A percentile compares a stretch with the other conserved stretches of the same genome.
Evolutionary conservation across 2,113 vertebrate genomes (phyloP).

Genomic region (Eretmochelys imbricata): DNA sequence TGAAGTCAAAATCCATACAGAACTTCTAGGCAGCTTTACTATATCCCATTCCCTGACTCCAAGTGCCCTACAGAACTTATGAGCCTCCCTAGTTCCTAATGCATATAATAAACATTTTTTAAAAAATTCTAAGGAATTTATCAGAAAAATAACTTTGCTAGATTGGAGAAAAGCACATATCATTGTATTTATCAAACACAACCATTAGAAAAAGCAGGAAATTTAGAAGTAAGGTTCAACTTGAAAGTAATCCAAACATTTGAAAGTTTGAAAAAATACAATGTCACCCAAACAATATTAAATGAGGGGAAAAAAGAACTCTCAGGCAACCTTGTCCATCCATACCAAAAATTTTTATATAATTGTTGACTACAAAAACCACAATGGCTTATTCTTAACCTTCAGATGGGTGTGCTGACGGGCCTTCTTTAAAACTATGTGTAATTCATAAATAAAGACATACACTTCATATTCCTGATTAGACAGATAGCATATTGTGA

Average conservation of each 20-base stretch:
- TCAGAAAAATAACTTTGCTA: neutral
- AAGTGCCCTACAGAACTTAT: neutral
- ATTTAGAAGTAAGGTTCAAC: neutral
- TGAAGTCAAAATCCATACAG: neutral
- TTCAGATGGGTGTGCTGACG: neutral
- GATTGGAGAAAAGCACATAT: neutral
- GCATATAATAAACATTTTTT: neutral
- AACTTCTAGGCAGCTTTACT: neutral
- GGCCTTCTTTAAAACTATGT: neutral
- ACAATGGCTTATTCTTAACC: neutral
- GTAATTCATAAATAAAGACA: neutral
- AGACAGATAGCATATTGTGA: neutral
- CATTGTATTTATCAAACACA: neutral
- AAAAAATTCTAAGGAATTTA: neutral
- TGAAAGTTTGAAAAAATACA: neutral
- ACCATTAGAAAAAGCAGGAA: constrained; percentile 24
- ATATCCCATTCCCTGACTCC: neutral
- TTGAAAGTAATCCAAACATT: neutral
- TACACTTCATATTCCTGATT: neutral
- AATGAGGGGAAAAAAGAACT: neutral
- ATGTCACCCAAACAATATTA: neutral
- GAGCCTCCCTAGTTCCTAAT: neutral
- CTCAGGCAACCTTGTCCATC: neutral
- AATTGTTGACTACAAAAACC: neutral
- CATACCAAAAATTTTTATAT: neutral